A percentile compares a stretch with the other conserved stretches of the same genome.
Evolutionary conservation across 2,888 invertebrate species (phyloP).

Genomic region (Ceriagrion tenellum): DNA sequence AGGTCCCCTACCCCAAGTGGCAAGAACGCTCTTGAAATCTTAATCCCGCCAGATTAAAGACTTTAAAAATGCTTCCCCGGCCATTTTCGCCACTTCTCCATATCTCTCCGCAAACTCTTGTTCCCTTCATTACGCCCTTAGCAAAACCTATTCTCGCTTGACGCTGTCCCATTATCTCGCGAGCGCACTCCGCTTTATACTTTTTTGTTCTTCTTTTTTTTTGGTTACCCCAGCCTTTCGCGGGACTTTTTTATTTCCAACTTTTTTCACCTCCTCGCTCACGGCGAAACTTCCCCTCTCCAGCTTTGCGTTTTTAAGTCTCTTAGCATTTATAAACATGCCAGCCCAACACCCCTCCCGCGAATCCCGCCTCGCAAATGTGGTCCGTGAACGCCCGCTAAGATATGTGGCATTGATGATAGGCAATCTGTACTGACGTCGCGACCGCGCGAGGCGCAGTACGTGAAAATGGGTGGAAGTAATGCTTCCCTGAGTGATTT

Average conservation of each 20-base stretch:
- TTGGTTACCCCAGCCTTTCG: background rate
- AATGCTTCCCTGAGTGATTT: background rate
- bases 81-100: background rate
- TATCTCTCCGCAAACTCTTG: slow-evolving; percentile 12
- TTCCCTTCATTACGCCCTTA: slow-evolving; percentile 56
- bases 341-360: background rate
- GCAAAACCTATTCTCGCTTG: slow-evolving; percentile 54
- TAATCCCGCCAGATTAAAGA: slow-evolving; percentile 38
- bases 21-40: slow-evolving; percentile 55
- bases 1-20: background rate
- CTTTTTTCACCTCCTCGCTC: background rate
- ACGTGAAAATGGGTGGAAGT: background rate
- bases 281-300: background rate
- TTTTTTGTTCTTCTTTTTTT: background rate
- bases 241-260: background rate
- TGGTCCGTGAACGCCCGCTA: background rate
- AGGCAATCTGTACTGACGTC: background rate
- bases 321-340: background rate
- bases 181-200: background rate
- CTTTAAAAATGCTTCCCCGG: slow-evolving; percentile 42
- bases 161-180: slow-evolving; percentile 26
- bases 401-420: background rate
- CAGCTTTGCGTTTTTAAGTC: background rate
- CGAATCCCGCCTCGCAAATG: background rate
- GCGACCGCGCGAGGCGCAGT: background rate